phyloP scores from a whole-genome alignment of 2,113 vertebrate species.

The Silurus meridionalis region DNA sequence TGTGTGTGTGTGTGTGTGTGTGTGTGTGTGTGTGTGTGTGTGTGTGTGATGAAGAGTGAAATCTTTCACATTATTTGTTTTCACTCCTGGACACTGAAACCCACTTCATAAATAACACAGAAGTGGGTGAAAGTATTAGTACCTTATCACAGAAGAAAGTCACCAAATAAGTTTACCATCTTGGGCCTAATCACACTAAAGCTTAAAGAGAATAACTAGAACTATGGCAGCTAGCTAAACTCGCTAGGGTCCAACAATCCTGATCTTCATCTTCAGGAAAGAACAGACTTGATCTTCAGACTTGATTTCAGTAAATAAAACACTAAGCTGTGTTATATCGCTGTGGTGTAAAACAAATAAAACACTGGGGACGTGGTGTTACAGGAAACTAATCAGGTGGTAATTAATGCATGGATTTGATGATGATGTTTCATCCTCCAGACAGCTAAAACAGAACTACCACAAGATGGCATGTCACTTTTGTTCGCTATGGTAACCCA shows the following conservation, averaged over 20 bases:
- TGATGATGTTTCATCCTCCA: background rate
- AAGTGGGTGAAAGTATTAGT: background rate
- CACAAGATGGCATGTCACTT: background rate
- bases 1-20: conserved; percentile 23
- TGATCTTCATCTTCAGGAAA: background rate
- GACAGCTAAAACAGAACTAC: background rate
- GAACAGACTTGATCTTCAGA: background rate
- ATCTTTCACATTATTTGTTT: background rate
- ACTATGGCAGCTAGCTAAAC: background rate
- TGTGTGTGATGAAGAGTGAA: background rate
- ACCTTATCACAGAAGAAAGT: background rate
- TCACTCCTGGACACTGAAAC: background rate
- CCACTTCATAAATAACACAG: background rate
- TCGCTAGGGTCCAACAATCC: background rate
- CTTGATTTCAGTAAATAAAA: background rate
- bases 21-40: conserved; percentile 20
- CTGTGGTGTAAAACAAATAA: background rate
- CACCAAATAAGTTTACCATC: background rate
- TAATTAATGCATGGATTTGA: background rate
- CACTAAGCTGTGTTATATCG: background rate
- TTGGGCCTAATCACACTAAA: background rate
- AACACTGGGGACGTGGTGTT: background rate
- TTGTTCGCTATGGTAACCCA: background rate
- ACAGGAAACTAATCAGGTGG: background rate
- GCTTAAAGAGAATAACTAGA: background rate